Evolutionary conservation across 2,113 vertebrate species (phyloP), one percentile per base, ranked within the genome.

Genomic region (Anguilla rostrata): DNA sequence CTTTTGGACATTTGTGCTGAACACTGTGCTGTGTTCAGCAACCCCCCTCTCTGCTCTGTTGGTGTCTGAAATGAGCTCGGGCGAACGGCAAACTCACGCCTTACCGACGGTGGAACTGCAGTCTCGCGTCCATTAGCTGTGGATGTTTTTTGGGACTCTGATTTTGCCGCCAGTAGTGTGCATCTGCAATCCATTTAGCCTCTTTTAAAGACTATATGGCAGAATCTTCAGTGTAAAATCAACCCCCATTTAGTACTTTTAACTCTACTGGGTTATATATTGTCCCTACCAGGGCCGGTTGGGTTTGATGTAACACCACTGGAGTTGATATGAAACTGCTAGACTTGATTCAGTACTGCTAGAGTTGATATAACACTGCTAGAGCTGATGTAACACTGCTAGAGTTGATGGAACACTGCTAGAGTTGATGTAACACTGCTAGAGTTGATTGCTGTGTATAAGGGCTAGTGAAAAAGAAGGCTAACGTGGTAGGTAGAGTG

Each of bases 131-230:
- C 22, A 26, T 46, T 15, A 7, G 12, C 15, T 26, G 16, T 60
- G 49, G 16, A 84, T 16, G 29, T 41, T 56, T 75, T 57, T 81
- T 29, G 39, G 39, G 81, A 20, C 66, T 14, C 22, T 11, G 75
- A 83, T 34, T 78, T n/a, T 43, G 20, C 91, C 93, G 91, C 91
- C 87, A 34, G 43, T 4, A 4, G 43, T 87, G 91, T 89, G 87
- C 95, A 96, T 95, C 94, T 96, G 95, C 91, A 95, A 94, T 89
- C 92, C 91, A 94, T 96, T 94, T 92, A 88, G 90, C 53, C 49
- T 90, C 86, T 86, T 92, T 92, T 86, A 90, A 93, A 91, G 81
- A 83, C 60, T 56, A 80, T 46, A 46, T 8, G 43, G 43, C 43
- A 46, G 8, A 46, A 4, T 4, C 43, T 46, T 46, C 43, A 46